Evolutionary conservation across 2,888 invertebrate genomes (phyloP).

Genomic region (Lamproptera curius): DNA sequence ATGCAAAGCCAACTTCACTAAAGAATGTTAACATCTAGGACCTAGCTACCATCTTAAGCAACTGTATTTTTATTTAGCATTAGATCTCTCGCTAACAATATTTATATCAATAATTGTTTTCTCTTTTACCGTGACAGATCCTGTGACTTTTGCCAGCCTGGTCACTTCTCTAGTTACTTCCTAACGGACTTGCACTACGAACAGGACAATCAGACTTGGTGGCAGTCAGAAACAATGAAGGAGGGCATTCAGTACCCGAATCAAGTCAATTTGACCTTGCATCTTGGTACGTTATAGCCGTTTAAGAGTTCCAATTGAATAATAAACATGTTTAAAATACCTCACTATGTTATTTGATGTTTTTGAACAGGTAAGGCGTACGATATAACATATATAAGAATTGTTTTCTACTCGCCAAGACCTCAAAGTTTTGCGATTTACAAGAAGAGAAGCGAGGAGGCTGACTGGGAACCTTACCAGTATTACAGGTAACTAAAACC

Average conservation of each 20-base stretch:
- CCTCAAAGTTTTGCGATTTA: conserved; percentile 99
- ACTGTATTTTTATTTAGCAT: no score
- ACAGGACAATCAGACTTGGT: conserved; percentile 94
- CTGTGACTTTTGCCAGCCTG: conserved; percentile 86
- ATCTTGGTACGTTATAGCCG: conserved; percentile 86
- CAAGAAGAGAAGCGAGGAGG: conserved; percentile 87
- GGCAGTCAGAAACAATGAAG: conserved; percentile 99
- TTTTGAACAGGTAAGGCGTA: conserved; percentile 89
- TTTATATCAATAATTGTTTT: not conserved
- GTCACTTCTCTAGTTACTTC: conserved; percentile 76
- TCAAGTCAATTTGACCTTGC: conserved; percentile 94
- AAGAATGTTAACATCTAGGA: no score
- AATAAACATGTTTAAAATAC: conserved; percentile 1
- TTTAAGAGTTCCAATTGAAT: no score
- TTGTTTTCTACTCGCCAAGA: conserved; percentile 96
- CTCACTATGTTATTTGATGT: not conserved
- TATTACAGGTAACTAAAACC: conserved; percentile 84
- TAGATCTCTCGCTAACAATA: no score
- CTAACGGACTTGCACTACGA: conserved; percentile 97
- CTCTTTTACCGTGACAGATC: conserved; percentile 73
- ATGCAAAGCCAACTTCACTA: no score
- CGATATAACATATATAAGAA: conserved; percentile 96
- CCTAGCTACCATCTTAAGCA: no score
- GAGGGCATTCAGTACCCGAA: conserved; percentile 94
- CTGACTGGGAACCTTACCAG: conserved; percentile 93